A percentile compares a stretch with the other conserved stretches of the same genome.
These are phyloP conservation scores for Aphyosemion australe DNA, from an alignment of 2,113 vertebrate genomes.

Conservation along the genomic window DNA sequence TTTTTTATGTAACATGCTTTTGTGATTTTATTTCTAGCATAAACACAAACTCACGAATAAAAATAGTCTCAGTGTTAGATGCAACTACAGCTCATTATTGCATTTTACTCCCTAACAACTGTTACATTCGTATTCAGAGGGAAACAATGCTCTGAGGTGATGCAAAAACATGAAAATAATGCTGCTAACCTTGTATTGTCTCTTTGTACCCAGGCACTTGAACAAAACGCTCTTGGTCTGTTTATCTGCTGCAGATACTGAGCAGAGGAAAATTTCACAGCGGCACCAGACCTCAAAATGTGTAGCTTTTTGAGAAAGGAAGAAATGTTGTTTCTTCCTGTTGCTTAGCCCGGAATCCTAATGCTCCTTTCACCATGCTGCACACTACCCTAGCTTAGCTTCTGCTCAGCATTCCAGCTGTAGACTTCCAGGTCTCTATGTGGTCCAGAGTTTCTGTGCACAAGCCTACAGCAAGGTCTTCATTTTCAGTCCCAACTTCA, in stretches of 20 bases:
- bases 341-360: background rate
- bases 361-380: background rate
- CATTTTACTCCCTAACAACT: slow-evolving; percentile 32
- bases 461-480: background rate
- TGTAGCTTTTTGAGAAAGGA: too few species aligned
- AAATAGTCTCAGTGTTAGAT: slow-evolving; percentile 42
- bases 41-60: slow-evolving; percentile 20
- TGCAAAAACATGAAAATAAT: slow-evolving; percentile 53
- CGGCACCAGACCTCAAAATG: background rate
- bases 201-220: slow-evolving; percentile 15
- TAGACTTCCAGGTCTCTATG: background rate
- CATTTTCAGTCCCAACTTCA: background rate
- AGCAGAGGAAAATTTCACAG: slow-evolving; percentile 15
- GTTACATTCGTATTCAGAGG: slow-evolving; percentile 33
- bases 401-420: too few species aligned
- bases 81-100: slow-evolving; percentile 51
- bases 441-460: too few species aligned
- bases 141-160: slow-evolving; percentile 47
- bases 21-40: slow-evolving; percentile 21
- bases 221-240: slow-evolving; percentile 13
- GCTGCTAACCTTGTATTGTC: slow-evolving; percentile 17
- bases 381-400: background rate
- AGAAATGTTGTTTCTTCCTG: background rate
- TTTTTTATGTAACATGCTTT: background rate
- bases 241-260: background rate